Conservation (phyloP, 2,113 vertebrate species). For the Hemiscyllium ocellatum region DNA sequence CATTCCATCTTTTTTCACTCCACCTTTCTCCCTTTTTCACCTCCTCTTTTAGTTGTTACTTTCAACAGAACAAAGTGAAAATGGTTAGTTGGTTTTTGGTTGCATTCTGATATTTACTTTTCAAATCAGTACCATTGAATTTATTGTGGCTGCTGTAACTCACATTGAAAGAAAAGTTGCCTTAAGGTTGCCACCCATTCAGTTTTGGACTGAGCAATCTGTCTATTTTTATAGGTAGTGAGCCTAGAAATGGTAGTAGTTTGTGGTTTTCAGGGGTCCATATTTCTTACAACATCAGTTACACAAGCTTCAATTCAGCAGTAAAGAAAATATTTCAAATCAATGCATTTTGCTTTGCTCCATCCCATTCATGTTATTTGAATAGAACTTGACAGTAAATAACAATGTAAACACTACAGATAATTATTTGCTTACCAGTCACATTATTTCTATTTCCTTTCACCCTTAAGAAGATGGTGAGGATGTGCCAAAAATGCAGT, state of each 20-base stretch:
- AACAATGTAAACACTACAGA: background rate
- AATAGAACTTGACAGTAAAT: background rate
- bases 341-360: background rate
- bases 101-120: background rate
- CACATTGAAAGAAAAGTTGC: background rate
- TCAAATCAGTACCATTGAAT: background rate
- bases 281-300: background rate
- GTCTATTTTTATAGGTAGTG: background rate
- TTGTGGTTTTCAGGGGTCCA: background rate
- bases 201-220: background rate
- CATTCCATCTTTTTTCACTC: background rate
- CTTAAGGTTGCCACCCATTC: background rate
- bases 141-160: background rate
- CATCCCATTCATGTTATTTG: background rate
- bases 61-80: background rate
- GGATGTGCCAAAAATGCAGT: too few species aligned
- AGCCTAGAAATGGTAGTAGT: background rate
- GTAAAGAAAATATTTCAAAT: background rate
- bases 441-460: background rate
- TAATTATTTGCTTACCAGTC: background rate
- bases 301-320: background rate
- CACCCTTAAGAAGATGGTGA: background rate
- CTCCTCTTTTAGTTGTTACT: background rate
- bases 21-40: background rate
- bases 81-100: background rate